Percentiles rank a stretch among this genome's conserved stretches.
Conservation (phyloP, 2,113 vertebrate genomes). For the Gila orcuttii region DNA sequence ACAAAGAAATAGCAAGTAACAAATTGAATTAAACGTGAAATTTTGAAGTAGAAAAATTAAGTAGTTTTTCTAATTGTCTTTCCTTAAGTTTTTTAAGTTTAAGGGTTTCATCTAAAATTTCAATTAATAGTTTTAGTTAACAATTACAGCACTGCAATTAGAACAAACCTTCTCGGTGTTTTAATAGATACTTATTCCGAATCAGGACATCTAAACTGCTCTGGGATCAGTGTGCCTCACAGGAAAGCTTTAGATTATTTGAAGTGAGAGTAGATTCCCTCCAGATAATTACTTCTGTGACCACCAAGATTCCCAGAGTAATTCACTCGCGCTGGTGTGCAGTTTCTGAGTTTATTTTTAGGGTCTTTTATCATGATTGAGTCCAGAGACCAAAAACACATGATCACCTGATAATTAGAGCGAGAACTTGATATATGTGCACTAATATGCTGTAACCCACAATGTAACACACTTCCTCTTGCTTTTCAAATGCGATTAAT, state of each 20-base stretch:
- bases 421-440: neutral
- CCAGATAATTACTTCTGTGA: neutral
- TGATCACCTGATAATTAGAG: neutral
- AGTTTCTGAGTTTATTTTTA: neutral
- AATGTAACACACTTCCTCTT: neutral
- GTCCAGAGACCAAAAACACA: neutral
- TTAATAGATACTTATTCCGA: neutral
- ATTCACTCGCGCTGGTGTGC: neutral
- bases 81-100: too few relatives aligned
- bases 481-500: too few relatives aligned
- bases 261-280: neutral
- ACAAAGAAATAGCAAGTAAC: too few relatives aligned
- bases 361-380: neutral
- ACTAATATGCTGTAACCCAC: neutral
- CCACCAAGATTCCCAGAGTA: neutral
- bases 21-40: too few relatives aligned
- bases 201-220: neutral
- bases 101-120: too few relatives aligned
- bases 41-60: too few relatives aligned
- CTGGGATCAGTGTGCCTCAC: neutral
- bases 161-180: neutral
- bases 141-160: neutral
- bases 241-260: neutral
- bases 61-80: too few relatives aligned
- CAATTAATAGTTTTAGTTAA: neutral